phyloP scores from a whole-genome alignment of 2,113 vertebrate genomes.

The Leucoraja erinaceus region DNA sequence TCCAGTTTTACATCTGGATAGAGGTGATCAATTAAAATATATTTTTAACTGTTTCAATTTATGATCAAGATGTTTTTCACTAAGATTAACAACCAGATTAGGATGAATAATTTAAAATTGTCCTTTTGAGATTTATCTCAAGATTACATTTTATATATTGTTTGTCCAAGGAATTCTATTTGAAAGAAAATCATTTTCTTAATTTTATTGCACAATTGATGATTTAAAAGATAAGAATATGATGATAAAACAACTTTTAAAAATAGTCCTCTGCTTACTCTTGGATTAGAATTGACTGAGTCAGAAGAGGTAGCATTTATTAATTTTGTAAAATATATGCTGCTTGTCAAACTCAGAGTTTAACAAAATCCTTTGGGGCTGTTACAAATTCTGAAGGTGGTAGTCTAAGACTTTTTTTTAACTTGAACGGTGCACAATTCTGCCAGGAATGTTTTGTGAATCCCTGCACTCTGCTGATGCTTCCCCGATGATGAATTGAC shows the following conservation, averaged over 20 bases:
- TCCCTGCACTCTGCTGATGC: no score
- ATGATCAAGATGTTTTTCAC: background rate
- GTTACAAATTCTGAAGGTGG: background rate
- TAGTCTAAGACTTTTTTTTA: background rate
- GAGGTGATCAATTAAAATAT: background rate
- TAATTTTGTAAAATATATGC: background rate
- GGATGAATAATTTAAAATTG: background rate
- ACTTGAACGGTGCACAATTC: no score
- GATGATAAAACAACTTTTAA: background rate
- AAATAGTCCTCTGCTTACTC: background rate
- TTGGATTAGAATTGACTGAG: background rate
- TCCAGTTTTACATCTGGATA: background rate
- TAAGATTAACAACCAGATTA: background rate
- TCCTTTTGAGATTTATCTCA: background rate
- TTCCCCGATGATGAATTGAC: no score
- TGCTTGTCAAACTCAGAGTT: background rate
- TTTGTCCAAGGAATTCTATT: background rate
- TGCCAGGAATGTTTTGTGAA: no score
- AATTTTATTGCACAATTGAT: background rate
- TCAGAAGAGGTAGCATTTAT: background rate
- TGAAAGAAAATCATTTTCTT: background rate
- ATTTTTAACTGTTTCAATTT: background rate
- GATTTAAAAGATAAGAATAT: background rate
- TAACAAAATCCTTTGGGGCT: background rate
- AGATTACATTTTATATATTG: background rate